Evolutionary conservation across 2,888 invertebrate species (phyloP).

Genomic region (Bembecia ichneumoniformis): DNA sequence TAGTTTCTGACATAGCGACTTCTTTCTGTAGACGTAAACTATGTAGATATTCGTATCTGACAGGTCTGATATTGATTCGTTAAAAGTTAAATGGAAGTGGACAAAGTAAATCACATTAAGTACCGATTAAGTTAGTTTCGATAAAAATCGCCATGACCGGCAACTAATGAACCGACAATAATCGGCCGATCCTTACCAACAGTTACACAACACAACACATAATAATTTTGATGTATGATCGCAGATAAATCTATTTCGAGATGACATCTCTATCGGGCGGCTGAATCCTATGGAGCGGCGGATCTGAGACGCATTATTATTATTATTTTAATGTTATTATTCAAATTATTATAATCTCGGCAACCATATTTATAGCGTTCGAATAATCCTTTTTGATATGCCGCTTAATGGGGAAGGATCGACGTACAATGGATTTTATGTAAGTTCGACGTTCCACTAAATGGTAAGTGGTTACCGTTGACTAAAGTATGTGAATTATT

Average conservation of each 20-base stretch:
- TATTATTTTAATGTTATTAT: conserved; percentile 68
- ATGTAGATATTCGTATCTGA: too few species aligned
- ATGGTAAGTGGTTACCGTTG: too few species aligned
- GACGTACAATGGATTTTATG: conserved; percentile 12
- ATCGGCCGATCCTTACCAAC: conserved; percentile 21
- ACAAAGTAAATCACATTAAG: conserved; percentile 15
- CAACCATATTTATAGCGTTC: conserved; percentile 59
- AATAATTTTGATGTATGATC: conserved; percentile 41
- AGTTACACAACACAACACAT: conserved; percentile 34
- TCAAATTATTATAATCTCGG: conserved; percentile 66
- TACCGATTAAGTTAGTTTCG: conserved; percentile 25
- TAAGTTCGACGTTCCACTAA: too few species aligned
- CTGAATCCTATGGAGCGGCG: conserved; percentile 10
- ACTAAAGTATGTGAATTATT: too few species aligned
- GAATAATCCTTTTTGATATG: conserved; percentile 62
- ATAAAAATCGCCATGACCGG: conserved; percentile 24
- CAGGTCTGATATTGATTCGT: not conserved
- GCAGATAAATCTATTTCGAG: conserved; percentile 62
- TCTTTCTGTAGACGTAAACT: not conserved
- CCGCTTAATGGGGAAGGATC: conserved; percentile 39
- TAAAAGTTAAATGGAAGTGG: not conserved
- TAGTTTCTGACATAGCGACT: too few species aligned
- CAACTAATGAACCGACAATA: conserved; percentile 49
- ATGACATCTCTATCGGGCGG: conserved; percentile 47
- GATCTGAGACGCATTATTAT: conserved; percentile 46